Evolutionary conservation across 2,888 invertebrate species (phyloP).

Genomic region (Myathropa florea): DNA sequence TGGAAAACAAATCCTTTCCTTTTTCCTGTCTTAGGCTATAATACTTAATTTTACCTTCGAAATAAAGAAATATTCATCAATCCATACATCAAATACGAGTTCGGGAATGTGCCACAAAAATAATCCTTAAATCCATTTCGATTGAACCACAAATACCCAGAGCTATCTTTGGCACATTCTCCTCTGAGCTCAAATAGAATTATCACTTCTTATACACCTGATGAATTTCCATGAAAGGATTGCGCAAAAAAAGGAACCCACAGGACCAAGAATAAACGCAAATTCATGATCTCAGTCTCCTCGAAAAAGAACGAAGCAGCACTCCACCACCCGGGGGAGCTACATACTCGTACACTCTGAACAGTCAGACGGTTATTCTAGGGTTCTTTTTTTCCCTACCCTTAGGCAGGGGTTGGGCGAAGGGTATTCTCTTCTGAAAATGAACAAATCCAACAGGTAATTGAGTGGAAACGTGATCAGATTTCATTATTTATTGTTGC

Average conservation of each 20-base stretch:
- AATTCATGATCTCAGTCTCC: conserved; percentile 47
- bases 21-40: neutral
- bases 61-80: neutral
- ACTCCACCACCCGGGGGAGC: conserved; percentile 3
- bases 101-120: neutral
- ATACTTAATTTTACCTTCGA: neutral
- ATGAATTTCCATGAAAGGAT: conserved; percentile 43
- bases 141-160: conserved; percentile 51
- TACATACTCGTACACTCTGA: neutral
- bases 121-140: conserved; percentile 20
- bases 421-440: conserved; percentile 57
- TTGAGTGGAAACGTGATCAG: conserved; percentile 80
- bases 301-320: conserved; percentile 8
- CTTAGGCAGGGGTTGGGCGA: neutral
- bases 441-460: conserved; percentile 77
- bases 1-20: neutral
- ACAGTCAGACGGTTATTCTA: conserved; percentile 30
- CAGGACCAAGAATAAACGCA: conserved; percentile 37
- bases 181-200: conserved; percentile 51
- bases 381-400: neutral
- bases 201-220: conserved; percentile 59
- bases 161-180: conserved; percentile 11
- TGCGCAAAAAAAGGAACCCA: neutral
- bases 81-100: neutral
- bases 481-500: conserved; percentile 77